Conservation (phyloP, 2,888 invertebrate species). For the Drosophila tanythrix region DNA sequence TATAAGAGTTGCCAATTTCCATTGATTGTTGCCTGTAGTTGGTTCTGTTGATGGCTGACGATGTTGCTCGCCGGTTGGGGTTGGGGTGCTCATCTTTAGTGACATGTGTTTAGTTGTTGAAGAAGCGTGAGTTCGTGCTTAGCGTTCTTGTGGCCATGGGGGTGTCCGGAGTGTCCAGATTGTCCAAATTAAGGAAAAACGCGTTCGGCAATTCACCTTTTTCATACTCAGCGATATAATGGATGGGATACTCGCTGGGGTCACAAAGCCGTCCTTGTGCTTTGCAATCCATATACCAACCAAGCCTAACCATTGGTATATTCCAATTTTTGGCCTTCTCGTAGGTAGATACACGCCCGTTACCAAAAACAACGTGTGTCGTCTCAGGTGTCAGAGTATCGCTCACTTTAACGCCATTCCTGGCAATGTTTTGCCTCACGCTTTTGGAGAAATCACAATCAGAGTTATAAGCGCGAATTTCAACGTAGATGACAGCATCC, state of each 20-base stretch:
- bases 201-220: too few species aligned
- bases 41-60: neutral
- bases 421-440: slow-evolving; percentile 82
- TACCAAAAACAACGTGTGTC: slow-evolving; percentile 89
- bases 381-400: slow-evolving; percentile 85
- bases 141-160: slow-evolving; percentile 45
- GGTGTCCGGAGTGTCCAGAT: slow-evolving; percentile 41
- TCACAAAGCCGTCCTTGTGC: slow-evolving; percentile 81
- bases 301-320: slow-evolving; percentile 89
- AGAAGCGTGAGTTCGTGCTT: too few species aligned
- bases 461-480: slow-evolving; percentile 27
- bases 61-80: too few species aligned
- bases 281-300: slow-evolving; percentile 85
- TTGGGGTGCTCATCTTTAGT: too few species aligned
- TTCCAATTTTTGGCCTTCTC: slow-evolving; percentile 87
- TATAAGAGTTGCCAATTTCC: too few species aligned
- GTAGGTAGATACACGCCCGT: slow-evolving; percentile 87
- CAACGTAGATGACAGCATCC: slow-evolving; percentile 83
- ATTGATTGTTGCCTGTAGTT: too few species aligned
- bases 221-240: slow-evolving; percentile 61
- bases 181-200: slow-evolving; percentile 1
- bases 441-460: slow-evolving; percentile 63
- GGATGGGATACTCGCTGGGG: slow-evolving; percentile 81
- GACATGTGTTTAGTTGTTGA: neutral
- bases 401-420: slow-evolving; percentile 83